These are phyloP conservation scores for Oryzias javanicus DNA, from an alignment of 2,113 vertebrate species.

Conservation along the genomic window DNA sequence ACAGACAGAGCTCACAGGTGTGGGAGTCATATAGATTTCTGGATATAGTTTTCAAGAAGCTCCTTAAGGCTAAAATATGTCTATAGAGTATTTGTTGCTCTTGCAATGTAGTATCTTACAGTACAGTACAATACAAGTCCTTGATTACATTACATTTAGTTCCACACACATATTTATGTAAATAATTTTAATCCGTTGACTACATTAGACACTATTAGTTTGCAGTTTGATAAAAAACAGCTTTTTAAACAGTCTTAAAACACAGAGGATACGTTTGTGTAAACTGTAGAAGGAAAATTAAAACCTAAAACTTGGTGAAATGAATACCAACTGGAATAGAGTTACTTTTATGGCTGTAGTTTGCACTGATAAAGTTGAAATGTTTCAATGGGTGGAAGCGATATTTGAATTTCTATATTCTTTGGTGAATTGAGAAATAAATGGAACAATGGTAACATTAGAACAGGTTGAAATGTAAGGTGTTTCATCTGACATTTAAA, in stretches of 20 bases:
- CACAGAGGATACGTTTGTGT: slow-evolving; percentile 40
- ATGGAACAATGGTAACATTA: too few relatives aligned
- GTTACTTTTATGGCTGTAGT: neutral
- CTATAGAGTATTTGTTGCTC: slow-evolving; percentile 3
- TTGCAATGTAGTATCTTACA: slow-evolving; percentile 46
- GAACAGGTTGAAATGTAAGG: too few relatives aligned
- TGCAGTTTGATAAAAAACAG: slow-evolving; percentile 58
- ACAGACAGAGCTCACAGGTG: slow-evolving; percentile 22
- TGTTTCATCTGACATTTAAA: too few relatives aligned
- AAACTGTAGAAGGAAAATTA: slow-evolving; percentile 54
- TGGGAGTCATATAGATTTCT: slow-evolving; percentile 2
- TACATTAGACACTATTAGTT: slow-evolving; percentile 54
- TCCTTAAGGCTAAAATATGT: slow-evolving; percentile 46
- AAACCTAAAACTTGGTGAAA: slow-evolving; percentile 1
- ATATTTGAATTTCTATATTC: slow-evolving; percentile 17
- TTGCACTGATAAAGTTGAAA: slow-evolving; percentile 16
- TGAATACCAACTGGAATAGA: too few relatives aligned
- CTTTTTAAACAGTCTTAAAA: slow-evolving; percentile 67
- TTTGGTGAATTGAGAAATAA: slow-evolving; percentile 45
- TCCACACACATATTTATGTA: slow-evolving; percentile 48
- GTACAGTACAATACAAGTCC: slow-evolving; percentile 60
- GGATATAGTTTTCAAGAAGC: slow-evolving; percentile 15
- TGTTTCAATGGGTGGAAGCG: neutral
- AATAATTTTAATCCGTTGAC: slow-evolving; percentile 36
- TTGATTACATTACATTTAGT: slow-evolving; percentile 62